A percentile compares a stretch with the other conserved stretches of the same genome.
phyloP scores from a whole-genome alignment of 2,888 invertebrate species.

The Saturnia japonica region DNA sequence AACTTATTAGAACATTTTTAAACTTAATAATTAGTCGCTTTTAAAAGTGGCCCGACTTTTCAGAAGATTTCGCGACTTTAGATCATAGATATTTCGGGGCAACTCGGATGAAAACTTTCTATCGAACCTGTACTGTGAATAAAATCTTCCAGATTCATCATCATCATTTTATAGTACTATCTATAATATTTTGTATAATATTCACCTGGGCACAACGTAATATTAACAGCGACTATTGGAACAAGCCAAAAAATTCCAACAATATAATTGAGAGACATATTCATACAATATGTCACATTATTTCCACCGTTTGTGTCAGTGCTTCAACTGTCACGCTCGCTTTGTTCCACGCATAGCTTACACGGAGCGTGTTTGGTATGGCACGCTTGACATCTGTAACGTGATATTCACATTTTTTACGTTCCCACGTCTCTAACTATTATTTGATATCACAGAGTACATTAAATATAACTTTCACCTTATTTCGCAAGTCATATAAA shows the following conservation, averaged over 20 bases:
- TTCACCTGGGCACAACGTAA: neutral
- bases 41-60: too few relatives aligned
- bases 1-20: too few relatives aligned
- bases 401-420: slow-evolving; percentile 14
- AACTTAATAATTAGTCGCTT: too few relatives aligned
- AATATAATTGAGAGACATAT: neutral
- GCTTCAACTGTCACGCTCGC: neutral
- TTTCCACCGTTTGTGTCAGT: slow-evolving; percentile 1
- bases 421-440: neutral
- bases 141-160: neutral
- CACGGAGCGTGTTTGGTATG: slow-evolving; percentile 11
- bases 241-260: neutral
- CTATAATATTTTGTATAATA: neutral
- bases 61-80: too few relatives aligned
- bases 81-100: too few relatives aligned
- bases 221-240: neutral
- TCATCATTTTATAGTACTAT: neutral
- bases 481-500: neutral
- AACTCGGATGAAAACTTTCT: too few relatives aligned
- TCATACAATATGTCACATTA: neutral
- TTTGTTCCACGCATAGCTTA: neutral
- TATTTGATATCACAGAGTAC: neutral
- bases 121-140: neutral
- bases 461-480: too few relatives aligned
- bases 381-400: slow-evolving; percentile 1